Evolutionary conservation across 2,797 vertebrate genomes (phyloP).

Genomic region (Taenioides sp.): DNA sequence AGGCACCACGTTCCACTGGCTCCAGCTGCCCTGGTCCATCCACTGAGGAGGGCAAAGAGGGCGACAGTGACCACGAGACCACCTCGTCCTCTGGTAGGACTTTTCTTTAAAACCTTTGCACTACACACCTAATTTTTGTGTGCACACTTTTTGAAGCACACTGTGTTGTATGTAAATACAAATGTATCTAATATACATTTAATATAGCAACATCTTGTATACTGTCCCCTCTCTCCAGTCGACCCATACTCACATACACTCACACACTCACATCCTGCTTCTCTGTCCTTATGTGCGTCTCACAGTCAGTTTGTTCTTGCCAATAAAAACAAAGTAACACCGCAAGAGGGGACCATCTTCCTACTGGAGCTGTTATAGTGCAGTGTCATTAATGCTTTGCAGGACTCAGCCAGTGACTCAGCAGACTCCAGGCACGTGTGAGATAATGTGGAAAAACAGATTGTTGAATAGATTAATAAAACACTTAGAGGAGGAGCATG

Average conservation of each 20-base stretch:
- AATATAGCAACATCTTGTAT: background rate
- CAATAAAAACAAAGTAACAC: background rate
- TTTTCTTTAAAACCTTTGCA: slow-evolving; percentile 18
- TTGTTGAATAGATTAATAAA: slow-evolving; percentile 66
- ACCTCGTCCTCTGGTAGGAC: slow-evolving; percentile 78
- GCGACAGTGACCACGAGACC: slow-evolving; percentile 93
- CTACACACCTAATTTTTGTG: slow-evolving; percentile 41
- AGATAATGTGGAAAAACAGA: slow-evolving; percentile 63
- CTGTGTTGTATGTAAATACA: background rate
- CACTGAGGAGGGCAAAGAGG: slow-evolving; percentile 84
- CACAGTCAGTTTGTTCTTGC: slow-evolving; percentile 28
- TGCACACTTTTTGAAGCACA: slow-evolving; percentile 21
- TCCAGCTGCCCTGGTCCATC: slow-evolving; percentile 81
- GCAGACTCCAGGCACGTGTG: slow-evolving; percentile 53
- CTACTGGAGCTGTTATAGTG: slow-evolving; percentile 28
- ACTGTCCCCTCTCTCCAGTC: slow-evolving; percentile 7
- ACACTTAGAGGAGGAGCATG: slow-evolving; percentile 50
- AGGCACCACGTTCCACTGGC: slow-evolving; percentile 79
- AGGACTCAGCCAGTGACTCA: slow-evolving; percentile 62
- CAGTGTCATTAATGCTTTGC: slow-evolving; percentile 23
- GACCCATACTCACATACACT: background rate
- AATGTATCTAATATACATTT: background rate
- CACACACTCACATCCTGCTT: slow-evolving; percentile 44
- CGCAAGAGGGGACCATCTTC: slow-evolving; percentile 28
- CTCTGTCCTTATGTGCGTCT: slow-evolving; percentile 24